Conservation (phyloP, 2,113 vertebrate species). For the Pandion haliaetus region DNA sequence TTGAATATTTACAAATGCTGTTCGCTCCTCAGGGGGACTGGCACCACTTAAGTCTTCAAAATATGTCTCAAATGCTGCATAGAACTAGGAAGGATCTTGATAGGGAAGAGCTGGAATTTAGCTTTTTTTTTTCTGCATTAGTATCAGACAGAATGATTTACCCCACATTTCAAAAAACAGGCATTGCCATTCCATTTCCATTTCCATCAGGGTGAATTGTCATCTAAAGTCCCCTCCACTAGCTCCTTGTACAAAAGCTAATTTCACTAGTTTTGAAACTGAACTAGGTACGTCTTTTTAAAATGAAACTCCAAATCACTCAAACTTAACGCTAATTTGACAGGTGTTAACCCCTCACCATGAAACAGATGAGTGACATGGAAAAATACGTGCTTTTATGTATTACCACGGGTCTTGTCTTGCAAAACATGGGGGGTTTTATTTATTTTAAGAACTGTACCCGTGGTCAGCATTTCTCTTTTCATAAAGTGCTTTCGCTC, state of each 20-base stretch:
- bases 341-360: background rate
- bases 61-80: background rate
- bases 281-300: background rate
- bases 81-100: background rate
- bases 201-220: background rate
- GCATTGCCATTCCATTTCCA: background rate
- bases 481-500: background rate
- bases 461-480: background rate
- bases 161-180: background rate
- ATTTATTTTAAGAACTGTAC: background rate
- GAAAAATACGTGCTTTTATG: background rate
- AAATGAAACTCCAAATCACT: background rate
- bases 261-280: background rate
- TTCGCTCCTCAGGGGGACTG: background rate
- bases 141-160: background rate
- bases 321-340: background rate
- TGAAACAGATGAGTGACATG: background rate
- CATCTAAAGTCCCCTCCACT: background rate
- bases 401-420: background rate
- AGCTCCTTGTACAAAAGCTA: background rate
- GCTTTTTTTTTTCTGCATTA: background rate
- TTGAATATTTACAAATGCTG: background rate
- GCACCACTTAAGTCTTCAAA: background rate
- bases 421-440: background rate
- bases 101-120: background rate